Evolutionary conservation across 2,888 invertebrate species (phyloP), one percentile per base, ranked within the genome.

Genomic region (Seladonia tumulorum): DNA sequence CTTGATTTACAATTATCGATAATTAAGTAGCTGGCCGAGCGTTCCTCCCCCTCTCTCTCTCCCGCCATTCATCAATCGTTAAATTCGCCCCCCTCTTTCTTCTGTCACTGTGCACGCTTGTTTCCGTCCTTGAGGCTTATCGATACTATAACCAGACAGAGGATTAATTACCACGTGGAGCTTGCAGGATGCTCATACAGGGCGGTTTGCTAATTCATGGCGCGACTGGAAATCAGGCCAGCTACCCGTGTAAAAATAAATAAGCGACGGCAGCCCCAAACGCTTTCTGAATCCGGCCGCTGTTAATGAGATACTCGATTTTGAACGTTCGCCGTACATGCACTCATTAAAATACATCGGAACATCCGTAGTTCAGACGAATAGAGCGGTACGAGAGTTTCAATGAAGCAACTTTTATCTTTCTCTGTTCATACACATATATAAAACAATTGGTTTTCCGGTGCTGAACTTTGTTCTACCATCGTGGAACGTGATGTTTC

Each of bases 1-100:
- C 78, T 88, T 89, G 89, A 90, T 90, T 90, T 86, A 90, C 88
- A 89, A 90, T 90, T 90, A 90, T 84, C 90, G 88, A 82, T 90
- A 90, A 90, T 90, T 90, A 90, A 90, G 86, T 86, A 73, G 71
- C 76, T 72, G 76, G 60, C 79, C 76, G 82, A 71, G 29, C 70
- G 63, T 53, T 45, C 47, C 18, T 12, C 35, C n/a, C 63, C n/a
- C n/a, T 53, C 22, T n/a, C 22, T 53, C 57, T 57, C 76, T 29
- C 25, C 18, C 74, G 49, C 53, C 66, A 68, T 68, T 72, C 60
- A 45, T n/a, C 77, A 35, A 35, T 68, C 66, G 87, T 80, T 80
- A 75, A 87, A 83, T 68, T 73, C 82, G 35, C 42, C 53, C 42
- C 42, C 42, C n/a, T 10, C 74, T 82, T 72, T 83, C 68, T 57